Conservation (phyloP, 2,888 invertebrate genomes). For the Criorhina ranunculi region DNA sequence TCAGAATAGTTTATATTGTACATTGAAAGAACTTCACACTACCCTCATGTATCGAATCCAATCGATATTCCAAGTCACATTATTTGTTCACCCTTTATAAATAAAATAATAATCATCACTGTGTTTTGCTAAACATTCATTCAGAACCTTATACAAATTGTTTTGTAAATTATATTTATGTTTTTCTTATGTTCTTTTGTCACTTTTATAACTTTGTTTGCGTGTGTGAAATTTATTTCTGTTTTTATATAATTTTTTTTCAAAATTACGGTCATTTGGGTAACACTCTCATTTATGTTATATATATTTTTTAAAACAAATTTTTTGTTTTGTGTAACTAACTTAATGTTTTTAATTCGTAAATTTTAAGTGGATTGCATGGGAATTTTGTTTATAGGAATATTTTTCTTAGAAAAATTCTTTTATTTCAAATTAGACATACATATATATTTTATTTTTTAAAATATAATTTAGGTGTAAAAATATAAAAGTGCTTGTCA, state of each 20-base stretch:
- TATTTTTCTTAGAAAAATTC: constrained; percentile 38
- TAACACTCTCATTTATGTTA: constrained; percentile 20
- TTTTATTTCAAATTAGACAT: constrained; percentile 34
- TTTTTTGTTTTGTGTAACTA: constrained; percentile 53
- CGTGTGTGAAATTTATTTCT: constrained; percentile 59
- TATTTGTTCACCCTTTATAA: constrained; percentile 4
- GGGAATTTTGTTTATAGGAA: constrained; percentile 28
- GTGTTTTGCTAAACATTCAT: constrained; percentile 72
- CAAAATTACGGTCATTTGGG: constrained; percentile 63
- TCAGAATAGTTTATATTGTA: too few relatives aligned
- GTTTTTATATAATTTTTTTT: constrained; percentile 30
- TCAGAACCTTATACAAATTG: constrained; percentile 12
- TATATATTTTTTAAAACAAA: constrained; percentile 30
- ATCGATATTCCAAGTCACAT: constrained; percentile 16
- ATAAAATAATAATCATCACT: constrained; percentile 48
- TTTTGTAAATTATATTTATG: constrained; percentile 45
- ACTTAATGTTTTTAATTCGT: constrained; percentile 58
- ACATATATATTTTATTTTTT: constrained; percentile 52
- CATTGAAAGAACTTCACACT: too few relatives aligned
- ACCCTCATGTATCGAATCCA: constrained; percentile 25
- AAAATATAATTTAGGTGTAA: constrained; percentile 47
- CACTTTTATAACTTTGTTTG: constrained; percentile 57
- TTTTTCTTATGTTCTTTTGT: constrained; percentile 39
- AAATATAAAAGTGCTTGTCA: constrained; percentile 57
- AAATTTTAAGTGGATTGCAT: constrained; percentile 67